Base-by-base conservation (phyloP, 2,888 invertebrate species). In the Phasia obesa region DNA sequence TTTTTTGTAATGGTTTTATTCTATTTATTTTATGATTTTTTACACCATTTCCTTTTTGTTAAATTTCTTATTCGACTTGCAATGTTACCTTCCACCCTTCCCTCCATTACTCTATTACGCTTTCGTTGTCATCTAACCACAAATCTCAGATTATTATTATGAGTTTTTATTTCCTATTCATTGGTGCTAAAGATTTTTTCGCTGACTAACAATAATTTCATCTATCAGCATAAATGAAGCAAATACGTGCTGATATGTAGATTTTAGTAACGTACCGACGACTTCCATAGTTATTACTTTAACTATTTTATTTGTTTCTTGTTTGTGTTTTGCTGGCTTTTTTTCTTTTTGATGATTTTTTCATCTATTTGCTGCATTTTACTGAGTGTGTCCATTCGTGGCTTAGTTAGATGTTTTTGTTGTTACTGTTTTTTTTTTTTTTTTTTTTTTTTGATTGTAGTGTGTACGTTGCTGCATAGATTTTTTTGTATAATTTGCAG, bases 81-180 rank as follows among this genome's bases (percentile, higher is more conserved):
- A 11, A 4, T 11, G 11, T 35, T 11, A 11, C 2, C 35, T 35
- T 19, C 17, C 17, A 0, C 19, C 7, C n/a, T 27, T 27, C 15
- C 15, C 9, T n/a, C 55, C 17, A 6, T 35, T 57, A 1, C 7
- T 53, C n/a, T 7, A 2, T 35, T 7, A 17, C 23, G 1, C 9
- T 38, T 35, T 38, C 21, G 15, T 42, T n/a, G 13, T 42, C 49
- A 47, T 38, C 17, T 53, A 35, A 11, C 55, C 73, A 74, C 70
- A 81, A 74, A 67, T 74, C 78, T 67, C 47, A 67, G 65, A 83
- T 78, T 78, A n/a, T n/a, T 78, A 83, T 76, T 55, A 71, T 83
- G 65, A 75, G 31, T 65, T 78, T 75, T 71, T 83, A 79, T 83
- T 83, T 83, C 49, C 55, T 62, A 76, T 83, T 60, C 65, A 75